Conservation (phyloP, 2,113 vertebrate genomes). For the Acinonyx jubatus region DNA sequence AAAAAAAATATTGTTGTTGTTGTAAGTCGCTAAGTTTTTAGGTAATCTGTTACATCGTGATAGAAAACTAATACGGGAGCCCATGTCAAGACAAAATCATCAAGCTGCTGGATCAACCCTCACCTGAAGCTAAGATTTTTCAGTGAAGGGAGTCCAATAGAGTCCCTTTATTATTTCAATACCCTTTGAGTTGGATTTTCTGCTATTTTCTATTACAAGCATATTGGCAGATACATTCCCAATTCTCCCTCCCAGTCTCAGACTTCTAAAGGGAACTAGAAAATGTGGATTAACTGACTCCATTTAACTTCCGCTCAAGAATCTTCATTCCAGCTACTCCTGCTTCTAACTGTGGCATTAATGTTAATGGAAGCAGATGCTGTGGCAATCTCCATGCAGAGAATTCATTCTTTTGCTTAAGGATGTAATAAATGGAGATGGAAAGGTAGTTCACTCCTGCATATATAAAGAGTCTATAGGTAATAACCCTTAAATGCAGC, state of each 20-base stretch:
- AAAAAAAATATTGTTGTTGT: background rate
- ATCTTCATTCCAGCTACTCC: background rate
- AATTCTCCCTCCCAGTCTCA: background rate
- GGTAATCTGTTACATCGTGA: background rate
- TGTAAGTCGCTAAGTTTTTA: background rate
- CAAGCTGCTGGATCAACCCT: background rate
- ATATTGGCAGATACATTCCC: background rate
- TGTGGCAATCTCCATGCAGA: background rate
- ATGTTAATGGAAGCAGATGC: conserved; percentile 32
- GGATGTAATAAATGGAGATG: background rate
- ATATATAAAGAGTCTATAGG: background rate
- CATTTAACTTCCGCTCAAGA: background rate
- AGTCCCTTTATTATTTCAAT: background rate
- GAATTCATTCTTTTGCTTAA: conserved; percentile 34
- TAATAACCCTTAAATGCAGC: background rate
- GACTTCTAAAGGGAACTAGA: background rate
- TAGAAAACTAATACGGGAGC: background rate
- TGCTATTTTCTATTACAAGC: background rate
- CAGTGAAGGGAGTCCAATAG: background rate
- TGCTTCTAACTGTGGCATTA: background rate
- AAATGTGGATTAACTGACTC: conserved; percentile 2
- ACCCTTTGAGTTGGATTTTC: background rate
- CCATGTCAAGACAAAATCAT: background rate
- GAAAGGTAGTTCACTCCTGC: conserved; percentile 21
- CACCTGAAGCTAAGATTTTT: background rate